Evolutionary conservation across 1,140 invertebrate species (phyloP).

Genomic region (Nephila pilipes): DNA sequence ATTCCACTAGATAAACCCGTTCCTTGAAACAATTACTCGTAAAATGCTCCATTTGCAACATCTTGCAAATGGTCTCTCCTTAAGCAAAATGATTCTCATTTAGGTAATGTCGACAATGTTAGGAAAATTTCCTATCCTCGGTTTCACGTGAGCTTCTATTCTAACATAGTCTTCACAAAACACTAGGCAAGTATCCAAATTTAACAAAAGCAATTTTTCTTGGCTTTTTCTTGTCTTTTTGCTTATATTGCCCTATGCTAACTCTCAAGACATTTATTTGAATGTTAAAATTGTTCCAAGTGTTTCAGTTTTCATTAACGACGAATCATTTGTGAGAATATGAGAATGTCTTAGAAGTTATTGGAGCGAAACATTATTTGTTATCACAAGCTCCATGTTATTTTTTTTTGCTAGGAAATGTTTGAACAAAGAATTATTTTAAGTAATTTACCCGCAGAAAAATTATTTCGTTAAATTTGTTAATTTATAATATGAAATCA

Average conservation of each 20-base stretch:
- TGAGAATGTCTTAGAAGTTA: not conserved
- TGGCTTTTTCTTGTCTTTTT: not conserved
- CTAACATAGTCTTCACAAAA: not conserved
- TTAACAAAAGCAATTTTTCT: not conserved
- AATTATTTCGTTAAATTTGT: too few species aligned
- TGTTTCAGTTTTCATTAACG: not conserved
- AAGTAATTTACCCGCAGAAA: too few species aligned
- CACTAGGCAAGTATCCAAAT: not conserved
- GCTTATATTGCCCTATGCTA: not conserved
- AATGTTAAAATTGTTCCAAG: not conserved
- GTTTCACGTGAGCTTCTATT: not conserved
- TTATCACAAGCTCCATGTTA: not conserved
- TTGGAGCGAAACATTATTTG: not conserved
- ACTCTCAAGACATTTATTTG: not conserved
- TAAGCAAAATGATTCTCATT: not conserved
- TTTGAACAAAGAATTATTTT: too few species aligned
- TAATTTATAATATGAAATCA: too few species aligned
- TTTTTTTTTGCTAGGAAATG: not conserved
- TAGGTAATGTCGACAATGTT: not conserved
- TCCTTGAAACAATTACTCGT: constrained; percentile 16
- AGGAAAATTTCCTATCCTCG: not conserved
- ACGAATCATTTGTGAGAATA: not conserved
- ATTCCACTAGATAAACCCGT: not conserved
- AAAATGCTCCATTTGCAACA: not conserved
- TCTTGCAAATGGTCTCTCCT: not conserved